Percentiles rank a stretch among this genome's conserved stretches.
phyloP scores from a whole-genome alignment of 2,113 vertebrate genomes.

The Bettongia penicillata region DNA sequence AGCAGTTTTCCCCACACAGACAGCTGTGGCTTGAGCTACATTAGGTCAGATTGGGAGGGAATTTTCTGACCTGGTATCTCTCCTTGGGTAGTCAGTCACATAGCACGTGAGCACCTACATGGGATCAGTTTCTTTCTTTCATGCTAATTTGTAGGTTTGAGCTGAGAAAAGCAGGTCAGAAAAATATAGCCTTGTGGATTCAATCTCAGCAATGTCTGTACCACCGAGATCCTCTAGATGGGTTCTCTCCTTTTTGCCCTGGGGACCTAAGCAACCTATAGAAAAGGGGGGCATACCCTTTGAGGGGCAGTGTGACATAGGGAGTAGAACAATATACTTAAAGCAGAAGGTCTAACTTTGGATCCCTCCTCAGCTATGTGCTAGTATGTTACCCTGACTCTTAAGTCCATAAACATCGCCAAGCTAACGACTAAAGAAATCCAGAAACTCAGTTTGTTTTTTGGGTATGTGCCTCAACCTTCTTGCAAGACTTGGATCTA shows the following conservation, averaged over 20 bases:
- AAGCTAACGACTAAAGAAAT: neutral
- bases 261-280: neutral
- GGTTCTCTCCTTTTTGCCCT: neutral
- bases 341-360: neutral
- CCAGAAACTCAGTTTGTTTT: neutral
- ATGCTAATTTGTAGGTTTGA: neutral
- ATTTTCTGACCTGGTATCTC: neutral
- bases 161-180: neutral
- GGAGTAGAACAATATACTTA: neutral
- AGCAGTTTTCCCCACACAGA: neutral
- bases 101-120: neutral
- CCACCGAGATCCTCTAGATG: fast-evolving
- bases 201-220: neutral
- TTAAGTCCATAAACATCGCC: neutral
- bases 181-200: neutral
- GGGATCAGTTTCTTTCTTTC: neutral
- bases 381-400: neutral
- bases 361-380: neutral
- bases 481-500: neutral
- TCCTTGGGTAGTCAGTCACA: neutral
- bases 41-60: neutral
- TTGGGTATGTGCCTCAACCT: neutral
- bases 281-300: neutral
- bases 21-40: neutral
- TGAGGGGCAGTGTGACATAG: neutral